These are phyloP conservation scores for Scyliorhinus canicula DNA, from an alignment of 2,797 vertebrate species.

Conservation along the genomic window DNA sequence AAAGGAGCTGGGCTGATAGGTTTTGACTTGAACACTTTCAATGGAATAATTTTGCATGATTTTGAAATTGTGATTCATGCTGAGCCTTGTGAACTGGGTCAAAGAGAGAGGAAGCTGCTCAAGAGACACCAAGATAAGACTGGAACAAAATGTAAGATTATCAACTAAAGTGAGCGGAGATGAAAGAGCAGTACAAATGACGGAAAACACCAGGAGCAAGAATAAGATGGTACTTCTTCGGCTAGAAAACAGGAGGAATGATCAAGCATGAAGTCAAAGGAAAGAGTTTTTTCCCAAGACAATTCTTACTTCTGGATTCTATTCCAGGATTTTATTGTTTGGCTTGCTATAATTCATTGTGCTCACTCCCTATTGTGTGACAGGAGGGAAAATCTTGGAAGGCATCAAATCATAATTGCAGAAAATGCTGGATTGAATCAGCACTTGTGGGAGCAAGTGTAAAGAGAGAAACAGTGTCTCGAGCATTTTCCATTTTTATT, in stretches of 20 bases:
- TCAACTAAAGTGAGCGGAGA: neutral
- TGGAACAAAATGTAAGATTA: neutral
- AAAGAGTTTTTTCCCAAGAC: neutral
- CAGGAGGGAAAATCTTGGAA: neutral
- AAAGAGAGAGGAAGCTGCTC: neutral
- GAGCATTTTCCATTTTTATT: too few species aligned
- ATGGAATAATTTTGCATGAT: conserved; percentile 35
- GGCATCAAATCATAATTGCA: neutral
- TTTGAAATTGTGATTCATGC: conserved; percentile 31
- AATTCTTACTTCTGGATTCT: neutral
- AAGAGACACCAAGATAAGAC: neutral
- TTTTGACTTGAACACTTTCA: conserved; percentile 24
- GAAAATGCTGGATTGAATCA: too few species aligned
- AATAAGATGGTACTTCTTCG: neutral
- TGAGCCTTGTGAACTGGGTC: conserved; percentile 24
- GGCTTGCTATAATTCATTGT: neutral
- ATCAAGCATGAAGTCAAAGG: neutral
- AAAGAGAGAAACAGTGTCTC: too few species aligned
- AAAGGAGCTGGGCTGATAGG: neutral
- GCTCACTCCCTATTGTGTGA: neutral
- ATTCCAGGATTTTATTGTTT: neutral
- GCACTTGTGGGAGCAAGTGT: too few species aligned
- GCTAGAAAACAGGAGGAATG: neutral
- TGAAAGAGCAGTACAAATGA: conserved; percentile 5
- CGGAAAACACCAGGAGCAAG: neutral